Evolutionary conservation across 92 coral and sea anemone species (phyloP).

Genomic region (Bergia sp.): DNA sequence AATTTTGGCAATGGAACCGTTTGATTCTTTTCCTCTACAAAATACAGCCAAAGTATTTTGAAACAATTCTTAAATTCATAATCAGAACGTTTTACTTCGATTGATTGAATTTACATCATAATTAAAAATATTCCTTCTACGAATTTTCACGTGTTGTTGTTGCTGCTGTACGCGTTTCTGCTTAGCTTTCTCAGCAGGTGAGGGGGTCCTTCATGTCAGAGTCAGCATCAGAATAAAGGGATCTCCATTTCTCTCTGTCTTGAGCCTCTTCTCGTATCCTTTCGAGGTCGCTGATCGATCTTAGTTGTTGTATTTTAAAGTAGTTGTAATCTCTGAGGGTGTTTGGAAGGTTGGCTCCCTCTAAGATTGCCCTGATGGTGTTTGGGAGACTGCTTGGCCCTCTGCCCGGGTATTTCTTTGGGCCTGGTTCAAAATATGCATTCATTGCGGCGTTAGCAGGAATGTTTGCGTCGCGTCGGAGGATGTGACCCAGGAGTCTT

Average conservation of each 20-base stretch:
- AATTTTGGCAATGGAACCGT: too few species aligned
- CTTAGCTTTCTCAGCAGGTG: background rate
- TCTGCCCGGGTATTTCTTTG: background rate
- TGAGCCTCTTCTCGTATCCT: background rate
- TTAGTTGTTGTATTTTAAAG: background rate
- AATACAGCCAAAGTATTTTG: too few species aligned
- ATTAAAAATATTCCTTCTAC: too few species aligned
- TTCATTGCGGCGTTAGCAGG: background rate
- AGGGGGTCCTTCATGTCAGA: background rate
- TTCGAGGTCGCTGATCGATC: background rate
- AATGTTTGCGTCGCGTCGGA: background rate
- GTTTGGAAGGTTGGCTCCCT: background rate
- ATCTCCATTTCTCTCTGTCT: background rate
- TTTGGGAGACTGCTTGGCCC: background rate
- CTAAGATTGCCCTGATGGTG: background rate
- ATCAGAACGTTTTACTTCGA: too few species aligned
- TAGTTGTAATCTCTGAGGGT: background rate
- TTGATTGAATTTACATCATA: too few species aligned
- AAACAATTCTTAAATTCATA: too few species aligned
- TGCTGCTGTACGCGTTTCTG: background rate
- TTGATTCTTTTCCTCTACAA: too few species aligned
- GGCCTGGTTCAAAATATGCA: background rate
- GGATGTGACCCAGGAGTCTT: background rate
- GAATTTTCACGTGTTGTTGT: too few species aligned
- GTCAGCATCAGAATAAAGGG: background rate